Conservation (phyloP, 2,797 vertebrate species). For the Carduelis carduelis region DNA sequence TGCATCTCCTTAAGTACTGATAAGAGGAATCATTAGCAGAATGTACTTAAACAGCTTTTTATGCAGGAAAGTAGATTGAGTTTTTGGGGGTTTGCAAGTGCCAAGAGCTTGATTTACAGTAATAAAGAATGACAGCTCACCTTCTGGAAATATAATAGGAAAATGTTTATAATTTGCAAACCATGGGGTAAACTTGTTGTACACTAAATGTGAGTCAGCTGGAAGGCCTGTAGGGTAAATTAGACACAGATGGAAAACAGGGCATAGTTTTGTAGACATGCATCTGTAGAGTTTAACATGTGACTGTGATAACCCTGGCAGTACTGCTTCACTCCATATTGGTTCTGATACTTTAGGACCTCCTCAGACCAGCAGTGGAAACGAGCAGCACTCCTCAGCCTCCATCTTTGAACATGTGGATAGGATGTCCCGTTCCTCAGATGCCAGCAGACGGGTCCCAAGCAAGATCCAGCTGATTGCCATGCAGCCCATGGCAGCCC, state of each 20-base stretch:
- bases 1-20: background rate
- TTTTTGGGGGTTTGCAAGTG: background rate
- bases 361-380: conserved; percentile 78
- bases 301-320: background rate
- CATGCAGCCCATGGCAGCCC: conserved; percentile 91
- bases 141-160: background rate
- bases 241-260: background rate
- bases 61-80: background rate
- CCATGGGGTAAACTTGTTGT: background rate
- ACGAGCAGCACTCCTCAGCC: conserved; percentile 89
- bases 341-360: conserved; percentile 73
- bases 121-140: conserved; percentile 30
- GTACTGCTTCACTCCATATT: background rate
- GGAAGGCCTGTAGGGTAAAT: conserved; percentile 1
- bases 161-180: conserved; percentile 1
- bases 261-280: background rate
- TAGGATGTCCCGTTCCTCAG: conserved; percentile 87
- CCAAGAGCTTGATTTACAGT: conserved; percentile 11
- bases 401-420: conserved; percentile 98
- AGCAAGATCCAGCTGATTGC: conserved; percentile 97
- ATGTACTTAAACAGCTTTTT: background rate
- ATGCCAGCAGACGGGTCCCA: conserved; percentile 84
- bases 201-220: background rate
- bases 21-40: conserved; percentile 5
- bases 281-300: background rate